A percentile compares a stretch with the other conserved stretches of the same genome.
Conservation (phyloP, 2,797 vertebrate genomes). For the Parotocinclus haroldoi region DNA sequence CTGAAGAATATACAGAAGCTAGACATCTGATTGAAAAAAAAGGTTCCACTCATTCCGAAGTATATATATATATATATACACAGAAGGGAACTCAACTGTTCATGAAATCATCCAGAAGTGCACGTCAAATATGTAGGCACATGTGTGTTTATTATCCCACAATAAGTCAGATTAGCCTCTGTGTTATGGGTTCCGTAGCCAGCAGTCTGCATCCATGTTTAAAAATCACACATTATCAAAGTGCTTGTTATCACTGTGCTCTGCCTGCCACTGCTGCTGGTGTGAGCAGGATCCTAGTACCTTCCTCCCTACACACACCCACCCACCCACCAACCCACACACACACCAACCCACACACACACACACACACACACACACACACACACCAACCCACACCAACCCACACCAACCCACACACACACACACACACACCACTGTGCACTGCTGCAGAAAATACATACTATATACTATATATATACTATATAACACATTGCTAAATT, state of each 20-base stretch:
- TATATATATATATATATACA: no score
- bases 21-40: no score
- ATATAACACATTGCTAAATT: no score
- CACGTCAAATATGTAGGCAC: no score
- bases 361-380: no score
- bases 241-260: conserved; percentile 42
- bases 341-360: no score
- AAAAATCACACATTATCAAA: conserved; percentile 51
- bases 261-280: conserved; percentile 28
- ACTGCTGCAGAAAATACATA: neutral
- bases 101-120: no score
- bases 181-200: conserved; percentile 27
- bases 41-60: no score
- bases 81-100: no score
- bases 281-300: conserved; percentile 26
- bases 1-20: no score
- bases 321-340: neutral
- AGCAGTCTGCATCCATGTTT: conserved; percentile 37
- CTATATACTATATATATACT: no score
- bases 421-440: neutral
- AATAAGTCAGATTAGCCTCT: conserved; percentile 35
- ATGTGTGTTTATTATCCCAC: conserved; percentile 48
- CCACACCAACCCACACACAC: neutral
- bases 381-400: neutral
- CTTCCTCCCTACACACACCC: conserved; percentile 4